A percentile compares a stretch with the other conserved stretches of the same genome.
phyloP scores from a whole-genome alignment of 2,113 vertebrate genomes.

The Meles meles region DNA sequence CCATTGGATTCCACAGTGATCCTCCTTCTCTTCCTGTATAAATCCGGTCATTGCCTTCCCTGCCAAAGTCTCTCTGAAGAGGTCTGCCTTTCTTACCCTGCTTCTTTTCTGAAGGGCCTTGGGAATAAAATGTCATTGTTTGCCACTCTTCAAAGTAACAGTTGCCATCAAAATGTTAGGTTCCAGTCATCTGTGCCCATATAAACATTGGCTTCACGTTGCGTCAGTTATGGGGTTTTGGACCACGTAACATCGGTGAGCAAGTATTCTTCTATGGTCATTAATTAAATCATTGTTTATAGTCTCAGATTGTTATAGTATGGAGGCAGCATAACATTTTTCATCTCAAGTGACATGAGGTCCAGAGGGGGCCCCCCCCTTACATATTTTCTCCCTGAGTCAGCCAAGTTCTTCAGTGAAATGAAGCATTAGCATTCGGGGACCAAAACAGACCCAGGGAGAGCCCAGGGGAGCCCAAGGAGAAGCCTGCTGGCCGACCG shows the following conservation, averaged over 20 bases:
- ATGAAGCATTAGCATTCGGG: slow-evolving; percentile 61
- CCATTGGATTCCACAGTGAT: slow-evolving; percentile 10
- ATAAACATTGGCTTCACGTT: slow-evolving; percentile 54
- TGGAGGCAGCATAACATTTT: slow-evolving; percentile 60
- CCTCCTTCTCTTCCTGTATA: neutral
- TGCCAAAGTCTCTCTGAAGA: neutral
- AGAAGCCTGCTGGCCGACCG: slow-evolving; percentile 30
- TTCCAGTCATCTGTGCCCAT: slow-evolving; percentile 60
- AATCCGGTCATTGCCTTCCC: slow-evolving; percentile 33
- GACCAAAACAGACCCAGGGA: slow-evolving; percentile 29
- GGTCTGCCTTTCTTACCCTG: neutral
- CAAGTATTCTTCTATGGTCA: slow-evolving; percentile 62
- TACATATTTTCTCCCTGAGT: slow-evolving; percentile 59
- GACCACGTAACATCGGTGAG: slow-evolving; percentile 48
- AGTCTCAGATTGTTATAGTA: slow-evolving; percentile 65
- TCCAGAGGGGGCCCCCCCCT: neutral
- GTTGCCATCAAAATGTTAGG: slow-evolving; percentile 52
- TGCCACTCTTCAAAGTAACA: slow-evolving; percentile 39
- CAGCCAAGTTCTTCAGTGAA: slow-evolving; percentile 52
- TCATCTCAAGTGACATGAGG: slow-evolving; percentile 58
- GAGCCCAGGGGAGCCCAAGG: slow-evolving; percentile 45
- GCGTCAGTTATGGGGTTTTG: slow-evolving; percentile 67
- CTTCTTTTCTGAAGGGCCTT: neutral
- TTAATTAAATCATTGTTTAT: slow-evolving; percentile 72
- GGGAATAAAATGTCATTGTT: slow-evolving; percentile 43